Evolutionary conservation across 2,888 invertebrate genomes (phyloP), one percentile per base, ranked within the genome.

Genomic region (Stenurella melanura): DNA sequence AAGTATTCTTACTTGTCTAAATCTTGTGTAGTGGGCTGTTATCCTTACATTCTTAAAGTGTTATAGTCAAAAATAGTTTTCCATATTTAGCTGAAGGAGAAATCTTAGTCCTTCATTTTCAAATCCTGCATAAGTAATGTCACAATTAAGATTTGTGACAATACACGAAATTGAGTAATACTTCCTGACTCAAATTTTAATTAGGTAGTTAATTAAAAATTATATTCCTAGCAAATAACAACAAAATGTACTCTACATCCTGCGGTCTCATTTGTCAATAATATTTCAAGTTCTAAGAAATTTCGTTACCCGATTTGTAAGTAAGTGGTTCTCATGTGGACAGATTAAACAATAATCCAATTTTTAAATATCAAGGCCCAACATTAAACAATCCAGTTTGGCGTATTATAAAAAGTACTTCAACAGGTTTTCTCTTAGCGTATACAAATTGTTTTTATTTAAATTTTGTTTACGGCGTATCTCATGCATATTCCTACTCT

Each of bases 351-450:
- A 63, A 63, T 72, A 72, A 58, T 72, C 72, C 63, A 72, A 63
- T 72, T 72, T 63, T 72, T 63, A 72, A 72, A 72, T 72, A 72
- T 72, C 72, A 72, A 72, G 72, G 72, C 63, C 72, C 63, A 61
- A 63, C 19, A 34, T 61, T 21, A 61, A 63, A 63, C 18, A 63
- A 72, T 72, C 72, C 72, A 63, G 72, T 63, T 72, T 54, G n/a
- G 15, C 63, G 11, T 54, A 34, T 70, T 38, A 60, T 70, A 67
- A 67, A 54, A 54, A 17, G 54, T 21, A 19, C 21, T 54, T 18
- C n/a, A 67, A 67, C 67, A 54, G 67, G 67, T 67, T 67, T 67
- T 26, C 17, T 42, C 19, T 54, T 54, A 26, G 54, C 54, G 1
- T 66, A 21, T 57, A 21, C 66, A 21, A 18, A 66, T 0, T 66